Percentiles rank a stretch among this genome's conserved stretches.
Evolutionary conservation across 2,113 vertebrate species (phyloP).

Genomic region (Panurus biarmicus): DNA sequence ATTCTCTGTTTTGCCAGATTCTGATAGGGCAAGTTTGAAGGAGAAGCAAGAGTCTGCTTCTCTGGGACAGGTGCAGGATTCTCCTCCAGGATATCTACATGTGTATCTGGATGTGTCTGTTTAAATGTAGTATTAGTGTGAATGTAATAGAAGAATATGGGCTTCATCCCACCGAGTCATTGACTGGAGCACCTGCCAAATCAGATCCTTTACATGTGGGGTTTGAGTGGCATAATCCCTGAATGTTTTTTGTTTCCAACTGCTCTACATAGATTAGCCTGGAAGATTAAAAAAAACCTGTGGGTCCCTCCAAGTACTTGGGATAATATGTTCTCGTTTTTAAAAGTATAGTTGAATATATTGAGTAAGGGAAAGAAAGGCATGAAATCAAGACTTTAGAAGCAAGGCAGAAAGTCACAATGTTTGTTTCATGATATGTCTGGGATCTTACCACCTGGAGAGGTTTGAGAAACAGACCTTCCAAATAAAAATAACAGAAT

Average conservation of each 20-base stretch:
- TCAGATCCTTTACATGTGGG: neutral
- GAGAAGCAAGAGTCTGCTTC: neutral
- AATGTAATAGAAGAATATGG: neutral
- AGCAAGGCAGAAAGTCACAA: neutral
- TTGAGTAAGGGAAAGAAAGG: neutral
- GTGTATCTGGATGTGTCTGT: neutral
- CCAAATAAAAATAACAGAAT: constrained; percentile 11
- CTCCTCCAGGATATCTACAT: neutral
- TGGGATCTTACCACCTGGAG: neutral
- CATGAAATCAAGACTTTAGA: neutral
- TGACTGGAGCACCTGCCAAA: neutral
- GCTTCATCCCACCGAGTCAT: neutral
- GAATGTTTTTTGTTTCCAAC: neutral
- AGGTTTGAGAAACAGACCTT: constrained; percentile 9
- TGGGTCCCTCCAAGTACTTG: neutral
- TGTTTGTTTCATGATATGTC: neutral
- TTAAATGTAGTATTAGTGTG: neutral
- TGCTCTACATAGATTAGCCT: neutral
- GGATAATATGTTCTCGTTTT: neutral
- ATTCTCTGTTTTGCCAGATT: neutral
- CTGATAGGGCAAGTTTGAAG: neutral
- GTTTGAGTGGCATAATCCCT: neutral
- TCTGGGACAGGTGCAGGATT: neutral
- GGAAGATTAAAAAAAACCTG: neutral
- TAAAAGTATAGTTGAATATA: neutral